Evolutionary conservation across 2,888 invertebrate genomes (phyloP).

Genomic region (Onthophagus sagittarius): DNA sequence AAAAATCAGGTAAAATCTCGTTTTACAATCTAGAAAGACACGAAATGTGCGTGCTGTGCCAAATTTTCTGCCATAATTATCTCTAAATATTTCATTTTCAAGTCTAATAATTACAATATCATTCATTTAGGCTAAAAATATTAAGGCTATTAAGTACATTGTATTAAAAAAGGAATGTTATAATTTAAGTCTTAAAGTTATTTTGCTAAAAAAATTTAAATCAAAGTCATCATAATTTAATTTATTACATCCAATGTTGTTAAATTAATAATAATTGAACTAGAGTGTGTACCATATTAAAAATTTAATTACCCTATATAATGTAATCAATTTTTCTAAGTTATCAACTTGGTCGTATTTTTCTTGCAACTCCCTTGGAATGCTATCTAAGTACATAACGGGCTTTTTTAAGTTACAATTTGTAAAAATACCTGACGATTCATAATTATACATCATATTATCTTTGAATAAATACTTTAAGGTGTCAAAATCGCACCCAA

Average conservation of each 20-base stretch:
- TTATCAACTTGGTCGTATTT: neutral
- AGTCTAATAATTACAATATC: too few species aligned
- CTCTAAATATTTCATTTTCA: too few species aligned
- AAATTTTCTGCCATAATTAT: too few species aligned
- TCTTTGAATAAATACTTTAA: conserved; percentile 34
- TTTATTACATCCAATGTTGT: neutral
- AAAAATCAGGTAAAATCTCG: neutral
- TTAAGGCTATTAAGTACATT: too few species aligned
- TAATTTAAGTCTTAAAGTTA: neutral
- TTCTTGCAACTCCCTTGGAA: conserved; percentile 40
- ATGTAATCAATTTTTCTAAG: conserved; percentile 1
- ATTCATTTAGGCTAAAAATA: too few species aligned
- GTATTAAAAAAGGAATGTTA: neutral
- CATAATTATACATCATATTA: conserved; percentile 33
- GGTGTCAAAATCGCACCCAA: conserved; percentile 62
- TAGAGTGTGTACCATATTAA: conserved; percentile 63
- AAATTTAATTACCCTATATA: conserved; percentile 54
- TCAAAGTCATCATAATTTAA: neutral
- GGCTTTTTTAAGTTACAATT: conserved; percentile 56
- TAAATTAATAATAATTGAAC: conserved; percentile 20
- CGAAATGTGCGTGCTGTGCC: neutral
- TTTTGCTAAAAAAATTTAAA: too few species aligned
- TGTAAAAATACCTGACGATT: conserved; percentile 49
- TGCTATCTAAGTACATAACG: conserved; percentile 56
- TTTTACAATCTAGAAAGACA: neutral